Conservation (phyloP, 2,797 vertebrate genomes). For the Botia almorhae region DNA sequence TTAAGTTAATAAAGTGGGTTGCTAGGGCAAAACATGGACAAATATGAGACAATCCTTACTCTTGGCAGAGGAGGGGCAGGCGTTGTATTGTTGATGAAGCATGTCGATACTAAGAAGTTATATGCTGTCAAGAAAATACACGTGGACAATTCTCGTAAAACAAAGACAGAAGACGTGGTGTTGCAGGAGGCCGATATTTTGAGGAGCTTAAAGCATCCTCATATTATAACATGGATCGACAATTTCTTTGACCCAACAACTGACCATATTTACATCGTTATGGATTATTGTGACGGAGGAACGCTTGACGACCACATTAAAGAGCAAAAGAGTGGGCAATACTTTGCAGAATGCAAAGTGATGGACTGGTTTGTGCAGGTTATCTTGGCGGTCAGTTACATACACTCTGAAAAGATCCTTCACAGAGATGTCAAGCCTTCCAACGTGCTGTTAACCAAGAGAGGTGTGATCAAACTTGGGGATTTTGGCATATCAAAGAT, state of each 20-base stretch:
- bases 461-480: constrained; percentile 77
- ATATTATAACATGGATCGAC: constrained; percentile 77
- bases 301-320: constrained; percentile 80
- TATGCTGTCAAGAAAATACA: constrained; percentile 81
- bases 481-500: constrained; percentile 85
- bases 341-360: constrained; percentile 71
- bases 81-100: constrained; percentile 81
- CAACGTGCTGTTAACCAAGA: constrained; percentile 81
- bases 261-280: constrained; percentile 79
- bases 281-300: constrained; percentile 82
- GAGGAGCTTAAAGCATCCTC: constrained; percentile 74
- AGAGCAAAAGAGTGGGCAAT: constrained; percentile 62
- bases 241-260: constrained; percentile 70
- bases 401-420: constrained; percentile 78
- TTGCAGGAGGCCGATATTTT: constrained; percentile 82
- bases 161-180: constrained; percentile 67
- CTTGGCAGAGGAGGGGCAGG: constrained; percentile 78
- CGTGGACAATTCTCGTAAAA: constrained; percentile 62
- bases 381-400: constrained; percentile 76
- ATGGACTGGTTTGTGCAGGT: constrained; percentile 83
- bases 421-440: constrained; percentile 85
- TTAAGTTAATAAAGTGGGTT: too few species aligned
- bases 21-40: constrained; percentile 70
- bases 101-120: constrained; percentile 67
- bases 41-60: constrained; percentile 75